Base-by-base conservation (phyloP, 2,113 vertebrate genomes). In the Spea multiplicata region DNA sequence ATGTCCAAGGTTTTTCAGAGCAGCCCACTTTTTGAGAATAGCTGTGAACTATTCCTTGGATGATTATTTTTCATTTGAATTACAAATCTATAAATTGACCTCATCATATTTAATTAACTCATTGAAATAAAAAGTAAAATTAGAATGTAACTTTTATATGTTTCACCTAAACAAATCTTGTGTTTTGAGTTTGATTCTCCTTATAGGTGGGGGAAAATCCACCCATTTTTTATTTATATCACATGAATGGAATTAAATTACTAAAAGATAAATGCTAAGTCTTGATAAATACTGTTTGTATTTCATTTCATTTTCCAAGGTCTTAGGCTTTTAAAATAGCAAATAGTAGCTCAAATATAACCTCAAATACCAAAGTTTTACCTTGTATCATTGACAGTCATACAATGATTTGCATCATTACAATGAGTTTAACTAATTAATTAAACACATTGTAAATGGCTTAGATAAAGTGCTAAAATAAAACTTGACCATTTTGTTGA, bases 401-500 rank as follows among this genome's bases (percentile, higher is more conserved):
- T 3, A 10, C 64, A 55, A 30, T 30, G 30, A 30, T 30, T 30
- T 30, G 30, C 17, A 65, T 14, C 14, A 67, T 44, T 55, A 53
- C 5, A 66, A 59, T 71, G 49, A 71, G 48, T 64, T 68, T 57
- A 76, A 46, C 44, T n/a, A 66, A 67, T n/a, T 57, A 47, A 68
- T 73, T 71, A 67, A 55, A n/a, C 44, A 48, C 52, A 48, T 52
- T 47, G 45, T 80, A 73, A 67, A 67, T 80, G 52, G 77, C 44
- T 71, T n/a, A 71, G 52, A 73, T 73, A 50, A 59, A 45, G 50
- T 66, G 47, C 66, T 59, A 78, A 71, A 78, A 59, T 45, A 55
- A 55, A 66, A 14, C 73, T 72, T 72, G 59, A 73, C 77, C 61
- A 73, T 73, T 72, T 66, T 52, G 55, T 73, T 48, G 66, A 44